Conservation (phyloP, 2,113 vertebrate species). For the Origma solitaria region DNA sequence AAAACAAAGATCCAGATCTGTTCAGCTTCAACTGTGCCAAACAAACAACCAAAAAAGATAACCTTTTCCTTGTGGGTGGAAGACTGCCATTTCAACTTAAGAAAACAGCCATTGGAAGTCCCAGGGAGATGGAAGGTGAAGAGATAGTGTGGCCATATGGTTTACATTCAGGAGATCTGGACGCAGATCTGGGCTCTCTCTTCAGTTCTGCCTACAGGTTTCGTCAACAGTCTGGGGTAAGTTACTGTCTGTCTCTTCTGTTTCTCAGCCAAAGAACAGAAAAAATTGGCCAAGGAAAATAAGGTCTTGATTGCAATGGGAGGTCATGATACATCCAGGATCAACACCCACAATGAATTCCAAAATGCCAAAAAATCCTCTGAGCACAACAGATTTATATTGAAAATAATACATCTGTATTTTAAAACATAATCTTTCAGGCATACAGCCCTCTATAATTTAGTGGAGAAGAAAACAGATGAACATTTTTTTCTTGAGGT, state of each 20-base stretch:
- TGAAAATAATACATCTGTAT: neutral
- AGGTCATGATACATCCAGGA: neutral
- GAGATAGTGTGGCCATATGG: neutral
- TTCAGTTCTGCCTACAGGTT: neutral
- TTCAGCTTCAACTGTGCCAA: neutral
- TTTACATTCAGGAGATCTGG: neutral
- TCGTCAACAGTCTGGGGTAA: neutral
- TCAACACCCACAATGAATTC: neutral
- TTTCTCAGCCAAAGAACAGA: neutral
- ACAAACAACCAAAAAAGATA: neutral
- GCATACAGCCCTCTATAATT: neutral
- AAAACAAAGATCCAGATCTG: neutral
- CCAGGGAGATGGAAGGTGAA: neutral
- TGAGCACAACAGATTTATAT: neutral
- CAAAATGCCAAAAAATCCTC: neutral
- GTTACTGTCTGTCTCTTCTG: neutral
- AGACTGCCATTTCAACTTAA: neutral
- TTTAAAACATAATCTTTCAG: neutral
- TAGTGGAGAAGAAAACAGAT: neutral
- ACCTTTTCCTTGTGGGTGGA: neutral
- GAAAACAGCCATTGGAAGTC: neutral
- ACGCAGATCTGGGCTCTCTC: neutral
- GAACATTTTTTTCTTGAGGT: neutral
- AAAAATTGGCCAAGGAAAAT: slow-evolving; percentile 31
- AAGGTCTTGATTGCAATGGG: neutral